Evolutionary conservation across 2,113 vertebrate species (phyloP).

Genomic region (Oenanthe melanoleuca): DNA sequence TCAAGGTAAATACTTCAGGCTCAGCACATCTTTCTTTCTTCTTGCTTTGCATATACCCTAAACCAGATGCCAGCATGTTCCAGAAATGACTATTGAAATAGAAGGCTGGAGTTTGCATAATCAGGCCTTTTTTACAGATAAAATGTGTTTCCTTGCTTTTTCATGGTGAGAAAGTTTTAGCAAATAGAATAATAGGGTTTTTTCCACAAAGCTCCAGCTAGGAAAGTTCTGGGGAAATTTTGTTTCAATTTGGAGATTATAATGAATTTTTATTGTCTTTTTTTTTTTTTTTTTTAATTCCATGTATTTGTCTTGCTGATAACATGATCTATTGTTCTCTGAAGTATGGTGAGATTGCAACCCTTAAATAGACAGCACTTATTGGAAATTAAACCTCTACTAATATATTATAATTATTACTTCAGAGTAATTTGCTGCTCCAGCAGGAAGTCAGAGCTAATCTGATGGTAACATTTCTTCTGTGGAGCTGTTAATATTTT

Average conservation of each 20-base stretch:
- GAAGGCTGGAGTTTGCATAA: neutral
- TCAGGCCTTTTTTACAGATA: neutral
- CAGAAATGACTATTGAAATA: neutral
- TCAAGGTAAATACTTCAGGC: neutral
- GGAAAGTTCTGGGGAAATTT: neutral
- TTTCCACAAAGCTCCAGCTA: neutral
- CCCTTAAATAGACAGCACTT: constrained; percentile 76
- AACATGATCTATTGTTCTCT: constrained; percentile 72
- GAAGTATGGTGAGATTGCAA: constrained; percentile 67
- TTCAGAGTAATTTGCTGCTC: constrained; percentile 77
- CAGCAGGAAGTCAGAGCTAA: constrained; percentile 74
- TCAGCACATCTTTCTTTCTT: neutral
- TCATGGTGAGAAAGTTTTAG: neutral
- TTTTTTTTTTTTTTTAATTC: constrained; percentile 37
- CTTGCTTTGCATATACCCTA: neutral
- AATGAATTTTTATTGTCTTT: constrained; percentile 63
- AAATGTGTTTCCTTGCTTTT: neutral
- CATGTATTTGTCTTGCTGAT: constrained; percentile 67
- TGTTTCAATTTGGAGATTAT: constrained; percentile 32
- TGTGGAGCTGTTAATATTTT: constrained; percentile 71
- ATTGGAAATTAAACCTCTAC: constrained; percentile 80
- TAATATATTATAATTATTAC: constrained; percentile 82
- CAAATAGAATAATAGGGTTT: neutral
- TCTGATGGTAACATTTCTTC: constrained; percentile 70
- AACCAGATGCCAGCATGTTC: neutral